Percentiles rank a stretch among this genome's conserved stretches.
phyloP scores from a whole-genome alignment of 2,888 invertebrate genomes.

The Allophyes oxyacanthae region DNA sequence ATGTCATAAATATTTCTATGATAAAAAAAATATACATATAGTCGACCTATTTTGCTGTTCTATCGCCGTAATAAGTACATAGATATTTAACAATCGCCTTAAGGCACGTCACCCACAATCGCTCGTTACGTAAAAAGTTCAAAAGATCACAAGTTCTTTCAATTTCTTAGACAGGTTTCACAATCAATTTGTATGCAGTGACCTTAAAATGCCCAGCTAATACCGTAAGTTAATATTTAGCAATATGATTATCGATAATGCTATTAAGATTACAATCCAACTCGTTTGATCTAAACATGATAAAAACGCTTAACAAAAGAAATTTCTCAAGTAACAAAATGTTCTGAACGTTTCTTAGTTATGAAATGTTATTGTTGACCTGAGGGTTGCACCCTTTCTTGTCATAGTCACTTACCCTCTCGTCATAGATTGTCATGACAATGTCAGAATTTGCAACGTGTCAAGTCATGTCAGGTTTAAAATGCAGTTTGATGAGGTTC shows the following conservation, averaged over 20 bases:
- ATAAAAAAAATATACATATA: no score
- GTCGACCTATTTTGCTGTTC: no score
- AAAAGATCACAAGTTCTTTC: conserved; percentile 25
- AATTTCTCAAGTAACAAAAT: conserved; percentile 62
- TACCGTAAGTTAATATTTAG: conserved; percentile 54
- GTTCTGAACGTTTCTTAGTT: conserved; percentile 60
- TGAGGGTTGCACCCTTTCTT: conserved; percentile 65
- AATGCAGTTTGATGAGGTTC: conserved; percentile 74
- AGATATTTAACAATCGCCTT: not conserved
- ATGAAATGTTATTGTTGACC: conserved; percentile 70
- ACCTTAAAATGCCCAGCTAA: conserved; percentile 48
- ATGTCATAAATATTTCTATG: no score
- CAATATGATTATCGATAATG: conserved; percentile 67
- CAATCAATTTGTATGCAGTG: conserved; percentile 35
- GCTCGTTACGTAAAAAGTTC: conserved; percentile 27
- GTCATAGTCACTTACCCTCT: conserved; percentile 55
- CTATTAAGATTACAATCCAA: conserved; percentile 62
- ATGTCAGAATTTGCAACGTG: conserved; percentile 71
- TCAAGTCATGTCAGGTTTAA: conserved; percentile 70
- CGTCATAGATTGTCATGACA: conserved; percentile 62
- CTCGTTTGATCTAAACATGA: conserved; percentile 64
- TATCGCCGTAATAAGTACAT: not conserved
- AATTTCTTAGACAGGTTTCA: conserved; percentile 39
- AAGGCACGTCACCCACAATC: conserved; percentile 12
- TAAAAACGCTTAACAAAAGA: conserved; percentile 56